Evolutionary conservation across 2,113 vertebrate species (phyloP).

Genomic region (Callithrix jacchus): DNA sequence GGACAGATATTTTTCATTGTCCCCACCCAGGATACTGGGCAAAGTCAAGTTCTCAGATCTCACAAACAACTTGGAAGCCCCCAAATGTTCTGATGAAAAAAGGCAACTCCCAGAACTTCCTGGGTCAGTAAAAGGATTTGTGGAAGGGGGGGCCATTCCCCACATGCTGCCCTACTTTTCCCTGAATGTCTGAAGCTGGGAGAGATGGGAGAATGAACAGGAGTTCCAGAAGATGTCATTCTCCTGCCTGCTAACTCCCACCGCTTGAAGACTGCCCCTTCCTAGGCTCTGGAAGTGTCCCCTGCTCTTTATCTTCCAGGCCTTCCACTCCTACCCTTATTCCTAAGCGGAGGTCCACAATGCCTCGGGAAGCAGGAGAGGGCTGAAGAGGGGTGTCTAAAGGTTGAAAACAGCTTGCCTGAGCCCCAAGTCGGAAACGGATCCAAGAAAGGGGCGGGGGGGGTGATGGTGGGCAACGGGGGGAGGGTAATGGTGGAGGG

Average conservation of each 20-base stretch:
- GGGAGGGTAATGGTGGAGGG: too few species aligned
- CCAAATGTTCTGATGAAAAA: background rate
- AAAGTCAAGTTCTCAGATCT: background rate
- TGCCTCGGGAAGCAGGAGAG: background rate
- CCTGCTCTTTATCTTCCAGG: background rate
- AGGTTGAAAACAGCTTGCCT: background rate
- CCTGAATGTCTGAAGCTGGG: background rate
- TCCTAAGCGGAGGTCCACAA: background rate
- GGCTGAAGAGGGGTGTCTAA: background rate
- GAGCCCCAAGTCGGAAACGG: background rate
- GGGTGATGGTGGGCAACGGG: rapidly evolving
- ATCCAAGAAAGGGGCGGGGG: background rate
- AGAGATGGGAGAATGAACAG: rapidly evolving
- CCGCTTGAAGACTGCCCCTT: background rate
- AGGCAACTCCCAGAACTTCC: background rate
- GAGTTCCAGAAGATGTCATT: background rate
- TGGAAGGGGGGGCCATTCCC: background rate
- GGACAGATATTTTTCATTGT: background rate
- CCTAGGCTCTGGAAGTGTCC: background rate
- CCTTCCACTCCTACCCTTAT: background rate
- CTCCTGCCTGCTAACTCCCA: background rate
- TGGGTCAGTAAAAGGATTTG: background rate
- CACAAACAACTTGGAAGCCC: background rate
- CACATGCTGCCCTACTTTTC: background rate
- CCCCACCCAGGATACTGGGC: background rate